A percentile compares a stretch with the other conserved stretches of the same genome.
phyloP scores from a whole-genome alignment of 2,797 vertebrate species.

The Coracias cyanogaster region DNA sequence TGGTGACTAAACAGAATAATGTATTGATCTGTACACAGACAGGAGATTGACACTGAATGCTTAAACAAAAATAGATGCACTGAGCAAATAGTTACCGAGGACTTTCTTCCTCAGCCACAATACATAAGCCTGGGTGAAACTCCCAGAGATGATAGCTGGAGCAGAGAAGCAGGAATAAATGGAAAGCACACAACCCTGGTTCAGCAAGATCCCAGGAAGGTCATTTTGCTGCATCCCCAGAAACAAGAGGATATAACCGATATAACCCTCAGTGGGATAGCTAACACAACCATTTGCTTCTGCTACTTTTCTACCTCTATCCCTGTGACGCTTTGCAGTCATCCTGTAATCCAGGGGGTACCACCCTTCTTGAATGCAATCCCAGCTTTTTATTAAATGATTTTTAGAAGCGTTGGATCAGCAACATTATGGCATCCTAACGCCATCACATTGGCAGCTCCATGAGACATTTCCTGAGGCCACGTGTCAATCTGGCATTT shows the following conservation, averaged over 20 bases:
- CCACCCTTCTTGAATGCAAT: not conserved
- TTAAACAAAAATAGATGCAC: not conserved
- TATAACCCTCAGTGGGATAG: accelerated
- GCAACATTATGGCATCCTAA: not conserved
- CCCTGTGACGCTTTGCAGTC: not conserved
- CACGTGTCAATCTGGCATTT: not conserved
- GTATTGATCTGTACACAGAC: not conserved
- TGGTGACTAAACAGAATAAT: not conserved
- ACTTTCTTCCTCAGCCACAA: not conserved
- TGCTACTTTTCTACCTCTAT: not conserved
- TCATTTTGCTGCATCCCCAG: not conserved
- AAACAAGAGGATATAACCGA: not conserved
- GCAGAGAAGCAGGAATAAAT: not conserved
- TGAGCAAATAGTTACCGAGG: not conserved
- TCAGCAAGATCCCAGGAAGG: not conserved
- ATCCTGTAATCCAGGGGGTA: not conserved
- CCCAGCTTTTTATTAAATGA: not conserved
- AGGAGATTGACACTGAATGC: not conserved
- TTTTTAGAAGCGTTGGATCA: not conserved
- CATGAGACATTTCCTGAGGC: not conserved
- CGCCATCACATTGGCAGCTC: not conserved
- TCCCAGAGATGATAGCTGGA: not conserved
- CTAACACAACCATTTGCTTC: not conserved
- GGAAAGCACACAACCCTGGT: not conserved
- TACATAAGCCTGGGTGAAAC: not conserved